A percentile compares a stretch with the other conserved stretches of the same genome.
Evolutionary conservation across 2,113 vertebrate species (phyloP).

Genomic region (Centropristis striata): DNA sequence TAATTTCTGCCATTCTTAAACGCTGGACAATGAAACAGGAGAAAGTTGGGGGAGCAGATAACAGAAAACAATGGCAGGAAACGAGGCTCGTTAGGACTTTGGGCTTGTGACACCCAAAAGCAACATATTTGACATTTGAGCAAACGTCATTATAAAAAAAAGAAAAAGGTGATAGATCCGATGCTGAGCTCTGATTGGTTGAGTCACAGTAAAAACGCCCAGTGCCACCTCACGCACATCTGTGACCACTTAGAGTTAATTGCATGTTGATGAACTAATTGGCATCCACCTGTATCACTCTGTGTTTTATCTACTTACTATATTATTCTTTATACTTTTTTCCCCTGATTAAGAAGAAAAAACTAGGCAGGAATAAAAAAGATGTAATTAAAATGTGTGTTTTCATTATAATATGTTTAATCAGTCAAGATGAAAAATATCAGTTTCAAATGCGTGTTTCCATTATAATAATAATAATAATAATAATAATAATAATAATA

Average conservation of each 20-base stretch:
- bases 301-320: background rate
- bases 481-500: no score
- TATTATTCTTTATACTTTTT: no score
- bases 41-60: conserved; percentile 59
- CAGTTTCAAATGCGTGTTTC: no score
- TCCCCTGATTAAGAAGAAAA: no score
- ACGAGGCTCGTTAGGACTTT: background rate
- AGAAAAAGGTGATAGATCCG: background rate
- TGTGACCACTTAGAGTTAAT: conserved; percentile 2
- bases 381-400: background rate
- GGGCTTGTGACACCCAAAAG: conserved; percentile 29
- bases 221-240: conserved; percentile 8
- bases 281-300: background rate
- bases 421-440: no score
- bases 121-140: conserved; percentile 8
- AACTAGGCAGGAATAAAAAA: background rate
- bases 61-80: conserved; percentile 66
- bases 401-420: background rate
- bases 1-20: conserved; percentile 25
- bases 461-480: no score
- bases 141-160: background rate
- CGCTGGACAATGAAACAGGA: conserved; percentile 39
- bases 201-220: background rate
- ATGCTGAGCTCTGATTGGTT: conserved; percentile 41
- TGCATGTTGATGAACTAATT: background rate